A percentile compares a stretch with the other conserved stretches of the same genome.
Conservation (phyloP, 2,888 invertebrate species). For the Chaetoderma sp. region DNA sequence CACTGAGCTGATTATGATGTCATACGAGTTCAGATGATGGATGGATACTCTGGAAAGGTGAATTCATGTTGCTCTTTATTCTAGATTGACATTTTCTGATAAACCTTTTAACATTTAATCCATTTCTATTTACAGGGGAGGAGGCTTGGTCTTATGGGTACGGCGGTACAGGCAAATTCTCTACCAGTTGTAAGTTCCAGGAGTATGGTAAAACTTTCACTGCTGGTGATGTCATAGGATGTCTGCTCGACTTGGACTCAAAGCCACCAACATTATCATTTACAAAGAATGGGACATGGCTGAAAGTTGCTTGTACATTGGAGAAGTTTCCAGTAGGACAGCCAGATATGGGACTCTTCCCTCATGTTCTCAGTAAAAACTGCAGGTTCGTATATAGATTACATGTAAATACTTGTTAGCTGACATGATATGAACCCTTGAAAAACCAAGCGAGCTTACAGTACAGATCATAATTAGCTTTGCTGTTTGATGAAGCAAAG, state of each 20-base stretch:
- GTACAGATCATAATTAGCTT: no score
- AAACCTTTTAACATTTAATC: no score
- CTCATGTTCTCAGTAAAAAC: conserved; percentile 92
- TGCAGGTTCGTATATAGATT: conserved; percentile 71
- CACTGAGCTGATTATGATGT: no score
- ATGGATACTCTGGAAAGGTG: no score
- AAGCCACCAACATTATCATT: conserved; percentile 81
- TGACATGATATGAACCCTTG: no score
- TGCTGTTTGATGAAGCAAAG: no score
- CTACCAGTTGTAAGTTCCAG: conserved; percentile 80
- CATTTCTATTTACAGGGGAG: conserved; percentile 74
- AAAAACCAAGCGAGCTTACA: no score
- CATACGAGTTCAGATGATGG: no score
- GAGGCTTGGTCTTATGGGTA: conserved; percentile 82
- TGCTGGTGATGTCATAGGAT: conserved; percentile 85
- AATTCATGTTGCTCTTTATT: no score
- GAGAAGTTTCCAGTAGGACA: conserved; percentile 74
- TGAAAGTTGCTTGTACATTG: conserved; percentile 82
- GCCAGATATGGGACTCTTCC: conserved; percentile 80
- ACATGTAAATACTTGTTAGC: no score
- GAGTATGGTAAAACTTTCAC: conserved; percentile 82
- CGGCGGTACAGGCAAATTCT: conserved; percentile 86
- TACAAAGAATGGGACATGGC: conserved; percentile 84
- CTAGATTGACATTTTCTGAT: no score
- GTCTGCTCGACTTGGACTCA: conserved; percentile 78